Evolutionary conservation across 2,113 vertebrate genomes (phyloP), one percentile per base, ranked within the genome.

Genomic region (Anolis carolinensis): DNA sequence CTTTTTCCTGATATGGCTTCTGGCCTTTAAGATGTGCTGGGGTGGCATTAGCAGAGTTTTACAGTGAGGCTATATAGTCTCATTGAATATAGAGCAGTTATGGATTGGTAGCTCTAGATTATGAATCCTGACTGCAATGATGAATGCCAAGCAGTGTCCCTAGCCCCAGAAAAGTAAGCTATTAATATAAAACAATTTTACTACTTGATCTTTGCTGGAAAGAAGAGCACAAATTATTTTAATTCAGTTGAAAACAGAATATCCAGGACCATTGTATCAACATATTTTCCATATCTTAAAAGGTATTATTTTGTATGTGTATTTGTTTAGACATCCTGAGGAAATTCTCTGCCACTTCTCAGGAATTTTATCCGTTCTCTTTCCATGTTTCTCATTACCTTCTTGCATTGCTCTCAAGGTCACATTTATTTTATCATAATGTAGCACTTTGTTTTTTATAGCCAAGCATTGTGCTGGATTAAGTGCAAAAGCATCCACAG

Each of bases 361-460:
- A 5, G 59, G 30, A 2, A 55, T 83, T 20, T 70, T 88, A 86
- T 52, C 79, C 88, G 84, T 79, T 18, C 39, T 59, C 32, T 84
- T 84, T 83, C 77, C 88, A 32, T 76, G 76, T 78, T 86, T 82
- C 84, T 20, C 90, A 79, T 86, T 9, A 48, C 75, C 78, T 88
- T 67, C 81, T 91, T 90, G 65, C 87, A 77, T 79, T 59, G 25
- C 79, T 86, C 78, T 86, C 65, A 83, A 93, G 73, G 88, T 89
- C 62, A 63, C 21, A 63, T 78, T 74, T 89, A 84, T 89, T 93
- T 90, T 90, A 85, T 90, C 92, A 90, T 84, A 89, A 94, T 90
- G 86, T 75, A 73, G 82, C 4, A 1, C 83, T 89, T 88, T 87
- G n/a, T 89, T 90, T n/a, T 44, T 90, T 86, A 89, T 50, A 10